phyloP scores from a whole-genome alignment of 1,140 invertebrate species.

The Tachypleus tridentatus region DNA sequence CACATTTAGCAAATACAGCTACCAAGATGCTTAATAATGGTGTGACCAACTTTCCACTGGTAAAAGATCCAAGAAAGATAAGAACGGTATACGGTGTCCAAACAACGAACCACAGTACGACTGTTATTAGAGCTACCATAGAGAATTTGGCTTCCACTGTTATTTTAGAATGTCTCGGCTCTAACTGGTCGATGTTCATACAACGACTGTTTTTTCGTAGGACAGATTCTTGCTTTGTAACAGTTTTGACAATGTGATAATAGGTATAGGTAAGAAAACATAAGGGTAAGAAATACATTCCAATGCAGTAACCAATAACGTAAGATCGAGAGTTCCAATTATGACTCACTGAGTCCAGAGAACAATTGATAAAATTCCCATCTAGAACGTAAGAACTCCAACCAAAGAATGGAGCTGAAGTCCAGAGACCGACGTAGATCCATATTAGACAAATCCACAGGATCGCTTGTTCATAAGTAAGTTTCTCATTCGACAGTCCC shows the following conservation, averaged over 20 bases:
- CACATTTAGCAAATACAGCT: slow-evolving; percentile 61
- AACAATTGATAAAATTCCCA: slow-evolving; percentile 71
- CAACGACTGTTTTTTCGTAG: slow-evolving; percentile 73
- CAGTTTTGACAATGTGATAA: slow-evolving; percentile 62
- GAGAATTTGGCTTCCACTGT: background rate
- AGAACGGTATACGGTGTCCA: slow-evolving; percentile 71
- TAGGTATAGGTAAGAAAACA: slow-evolving; percentile 61
- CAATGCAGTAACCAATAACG: slow-evolving; percentile 51
- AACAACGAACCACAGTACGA: slow-evolving; percentile 67
- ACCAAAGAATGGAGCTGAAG: slow-evolving; percentile 56
- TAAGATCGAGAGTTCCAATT: slow-evolving; percentile 48
- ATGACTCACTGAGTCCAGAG: slow-evolving; percentile 62
- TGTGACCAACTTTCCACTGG: slow-evolving; percentile 34
- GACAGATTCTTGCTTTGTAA: slow-evolving; percentile 64
- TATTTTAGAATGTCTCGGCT: background rate
- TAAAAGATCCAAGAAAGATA: slow-evolving; percentile 59
- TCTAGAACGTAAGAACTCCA: slow-evolving; percentile 73
- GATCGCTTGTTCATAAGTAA: slow-evolving; percentile 53
- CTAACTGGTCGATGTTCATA: slow-evolving; percentile 53
- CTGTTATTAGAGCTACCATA: slow-evolving; percentile 60
- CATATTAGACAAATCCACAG: slow-evolving; percentile 54
- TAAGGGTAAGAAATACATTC: slow-evolving; percentile 56
- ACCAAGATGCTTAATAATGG: slow-evolving; percentile 64
- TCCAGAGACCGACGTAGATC: slow-evolving; percentile 51
- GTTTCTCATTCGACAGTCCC: slow-evolving; percentile 52